Evolutionary conservation across 2,797 vertebrate genomes (phyloP), one percentile per base, ranked within the genome.

Genomic region (Neosilurus hyrtlii): DNA sequence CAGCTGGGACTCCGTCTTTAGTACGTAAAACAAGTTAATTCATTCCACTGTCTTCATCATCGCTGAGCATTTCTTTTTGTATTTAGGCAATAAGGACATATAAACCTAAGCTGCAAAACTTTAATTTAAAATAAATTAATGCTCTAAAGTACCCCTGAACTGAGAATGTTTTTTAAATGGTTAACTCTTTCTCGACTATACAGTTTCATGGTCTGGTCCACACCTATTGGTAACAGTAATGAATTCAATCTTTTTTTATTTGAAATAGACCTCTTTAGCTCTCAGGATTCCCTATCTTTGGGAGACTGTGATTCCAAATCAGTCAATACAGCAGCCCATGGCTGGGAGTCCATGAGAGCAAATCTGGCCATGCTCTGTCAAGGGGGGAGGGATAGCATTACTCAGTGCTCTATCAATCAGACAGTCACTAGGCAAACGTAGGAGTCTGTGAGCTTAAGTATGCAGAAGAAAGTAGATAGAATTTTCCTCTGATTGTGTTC

Each of bases 1-100:
- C 84, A 75, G 81, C 92, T 79, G 92, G 90, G 89, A 94, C 92
- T 74, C 92, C 93, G 67, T 94, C 94, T 87, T 94, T 95, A 94
- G 94, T 95, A 94, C 91, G 94, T 94, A 93, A 89, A 82, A 73
- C 85, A 86, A 92, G 89, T 84, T 87, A 82, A 90, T 80, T 75
- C 86, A 90, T 92, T 83, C 88, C 84, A 83, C 89, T 85, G 43
- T 89, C 86, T 88, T 84, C 81, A 80, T 83, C 86, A 30, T 87
- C 84, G 89, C 82, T 89, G 84, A 90, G 87, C 86, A 89, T 86
- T 87, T 83, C 70, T 88, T 81, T 83, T 87, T 49, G 83, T 56
- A 68, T 72, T 51, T 81, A 54, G 79, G 65, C 74, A 67, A 88
- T 80, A 35, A n/a, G 74, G 81, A 49, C 80, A 81, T 82, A 15